These are phyloP conservation scores for Drosophila greeni DNA, from an alignment of 2,888 invertebrate genomes.

Conservation along the genomic window DNA sequence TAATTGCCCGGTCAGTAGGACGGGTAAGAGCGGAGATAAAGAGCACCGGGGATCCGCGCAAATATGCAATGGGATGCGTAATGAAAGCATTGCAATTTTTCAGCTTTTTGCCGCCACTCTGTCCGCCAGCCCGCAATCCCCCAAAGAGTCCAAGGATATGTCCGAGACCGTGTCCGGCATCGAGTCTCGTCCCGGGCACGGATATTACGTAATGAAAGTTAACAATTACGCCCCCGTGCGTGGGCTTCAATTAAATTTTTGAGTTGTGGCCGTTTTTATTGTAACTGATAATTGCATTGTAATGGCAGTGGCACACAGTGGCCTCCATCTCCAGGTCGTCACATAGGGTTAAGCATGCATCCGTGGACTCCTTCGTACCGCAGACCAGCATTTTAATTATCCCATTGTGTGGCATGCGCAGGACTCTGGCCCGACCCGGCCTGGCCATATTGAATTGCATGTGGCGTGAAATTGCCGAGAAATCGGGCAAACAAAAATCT, in stretches of 20 bases:
- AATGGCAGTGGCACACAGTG: slow-evolving; percentile 55
- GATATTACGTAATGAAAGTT: slow-evolving; percentile 60
- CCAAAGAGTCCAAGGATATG: slow-evolving; percentile 25
- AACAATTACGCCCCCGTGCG: slow-evolving; percentile 59
- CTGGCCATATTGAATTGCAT: slow-evolving; percentile 50
- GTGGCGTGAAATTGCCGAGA: slow-evolving; percentile 31
- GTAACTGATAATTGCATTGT: slow-evolving; percentile 67
- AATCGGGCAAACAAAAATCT: slow-evolving; percentile 55
- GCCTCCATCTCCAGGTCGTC: slow-evolving; percentile 25
- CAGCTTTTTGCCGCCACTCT: slow-evolving; percentile 53
- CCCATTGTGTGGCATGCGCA: slow-evolving; percentile 47
- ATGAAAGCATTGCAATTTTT: slow-evolving; percentile 58
- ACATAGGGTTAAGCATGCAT: slow-evolving; percentile 26
- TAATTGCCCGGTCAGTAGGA: slow-evolving; percentile 53
- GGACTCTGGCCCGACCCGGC: background rate
- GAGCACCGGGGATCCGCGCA: slow-evolving; percentile 36
- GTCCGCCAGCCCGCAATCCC: slow-evolving; percentile 49
- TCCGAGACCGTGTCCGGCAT: slow-evolving; percentile 2
- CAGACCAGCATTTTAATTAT: slow-evolving; percentile 63
- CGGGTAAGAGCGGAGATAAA: slow-evolving; percentile 22
- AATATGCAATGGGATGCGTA: slow-evolving; percentile 53
- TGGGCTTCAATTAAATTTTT: slow-evolving; percentile 64
- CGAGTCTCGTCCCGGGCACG: slow-evolving; percentile 17
- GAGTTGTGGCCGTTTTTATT: slow-evolving; percentile 69
- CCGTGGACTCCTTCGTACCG: background rate